Percentiles rank a stretch among this genome's conserved stretches.
These are phyloP conservation scores for Turdus rufiventris DNA, from an alignment of 2,113 vertebrate species.

Conservation along the genomic window DNA sequence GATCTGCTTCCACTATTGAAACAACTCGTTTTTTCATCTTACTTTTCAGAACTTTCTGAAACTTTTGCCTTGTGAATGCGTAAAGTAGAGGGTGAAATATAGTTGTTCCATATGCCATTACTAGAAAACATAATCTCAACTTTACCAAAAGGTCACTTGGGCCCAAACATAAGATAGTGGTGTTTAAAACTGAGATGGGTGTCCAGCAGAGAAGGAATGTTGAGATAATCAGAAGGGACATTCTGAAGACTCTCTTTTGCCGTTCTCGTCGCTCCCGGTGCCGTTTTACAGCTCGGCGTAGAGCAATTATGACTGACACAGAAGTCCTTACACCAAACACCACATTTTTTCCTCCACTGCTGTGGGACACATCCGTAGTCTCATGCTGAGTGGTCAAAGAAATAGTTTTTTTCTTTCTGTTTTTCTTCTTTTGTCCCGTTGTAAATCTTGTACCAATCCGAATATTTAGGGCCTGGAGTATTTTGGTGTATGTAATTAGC, in stretches of 20 bases:
- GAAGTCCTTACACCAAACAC: constrained; percentile 94
- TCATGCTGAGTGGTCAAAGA: constrained; percentile 89
- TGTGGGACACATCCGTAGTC: constrained; percentile 81
- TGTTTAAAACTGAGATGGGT: constrained; percentile 95
- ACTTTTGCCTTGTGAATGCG: constrained; percentile 97
- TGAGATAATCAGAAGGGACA: constrained; percentile 97
- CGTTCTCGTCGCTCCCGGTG: constrained; percentile 94
- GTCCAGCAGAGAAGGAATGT: constrained; percentile 98
- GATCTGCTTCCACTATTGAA: constrained; percentile 96
- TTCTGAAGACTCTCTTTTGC: constrained; percentile 94
- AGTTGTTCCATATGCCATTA: constrained; percentile 98
- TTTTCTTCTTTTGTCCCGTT: constrained; percentile 90
- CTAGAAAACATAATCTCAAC: constrained; percentile 93
- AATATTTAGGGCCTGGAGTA: constrained; percentile 96
- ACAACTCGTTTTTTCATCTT: constrained; percentile 99
- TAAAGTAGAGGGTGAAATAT: constrained; percentile 97
- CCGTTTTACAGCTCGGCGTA: constrained; percentile 91
- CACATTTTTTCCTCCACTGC: constrained; percentile 83
- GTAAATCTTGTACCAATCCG: constrained; percentile 95
- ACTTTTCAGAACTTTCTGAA: constrained; percentile 97
- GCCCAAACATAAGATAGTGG: constrained; percentile 91
- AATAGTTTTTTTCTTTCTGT: constrained; percentile 92
- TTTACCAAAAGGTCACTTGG: constrained; percentile 92
- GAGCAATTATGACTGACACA: constrained; percentile 94
- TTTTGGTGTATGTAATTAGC: constrained; percentile 97